Evolutionary conservation across 2,113 vertebrate species (phyloP).

Genomic region (Clinocottus analis): DNA sequence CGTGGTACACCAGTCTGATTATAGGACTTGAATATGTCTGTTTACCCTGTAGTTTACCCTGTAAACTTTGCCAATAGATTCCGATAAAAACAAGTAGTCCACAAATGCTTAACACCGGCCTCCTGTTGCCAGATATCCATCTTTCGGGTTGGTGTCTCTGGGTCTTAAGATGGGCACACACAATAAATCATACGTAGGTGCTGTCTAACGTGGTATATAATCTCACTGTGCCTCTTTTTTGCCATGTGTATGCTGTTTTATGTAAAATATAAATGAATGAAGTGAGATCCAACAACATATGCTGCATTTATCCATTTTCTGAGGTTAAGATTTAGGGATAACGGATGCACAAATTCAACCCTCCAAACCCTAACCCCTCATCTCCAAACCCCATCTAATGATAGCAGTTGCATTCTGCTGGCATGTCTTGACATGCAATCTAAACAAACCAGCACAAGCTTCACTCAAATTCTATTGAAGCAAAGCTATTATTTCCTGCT

Average conservation of each 20-base stretch:
- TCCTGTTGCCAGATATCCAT: not conserved
- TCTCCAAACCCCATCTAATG: slow-evolving; percentile 34
- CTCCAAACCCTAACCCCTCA: not conserved
- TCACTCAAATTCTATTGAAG: slow-evolving; percentile 59
- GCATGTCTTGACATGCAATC: slow-evolving; percentile 64
- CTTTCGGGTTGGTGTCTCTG: not conserved
- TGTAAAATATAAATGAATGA: not conserved
- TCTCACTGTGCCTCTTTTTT: not conserved
- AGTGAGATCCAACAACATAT: not conserved
- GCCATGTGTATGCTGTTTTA: not conserved
- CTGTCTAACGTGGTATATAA: not conserved
- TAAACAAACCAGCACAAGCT: slow-evolving; percentile 72
- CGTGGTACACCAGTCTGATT: no score
- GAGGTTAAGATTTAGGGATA: slow-evolving; percentile 33
- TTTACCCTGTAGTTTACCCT: no score
- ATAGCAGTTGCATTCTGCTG: slow-evolving; percentile 42
- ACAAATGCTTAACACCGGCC: not conserved
- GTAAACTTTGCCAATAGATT: not conserved
- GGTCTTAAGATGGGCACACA: not conserved
- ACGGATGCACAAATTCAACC: slow-evolving; percentile 3
- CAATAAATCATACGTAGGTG: not conserved
- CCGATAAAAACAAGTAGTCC: not conserved
- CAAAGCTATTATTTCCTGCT: slow-evolving; percentile 76
- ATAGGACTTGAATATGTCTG: not conserved
- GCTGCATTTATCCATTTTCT: not conserved